phyloP scores from a whole-genome alignment of 2,888 invertebrate species.

The Macrophya annulata region DNA sequence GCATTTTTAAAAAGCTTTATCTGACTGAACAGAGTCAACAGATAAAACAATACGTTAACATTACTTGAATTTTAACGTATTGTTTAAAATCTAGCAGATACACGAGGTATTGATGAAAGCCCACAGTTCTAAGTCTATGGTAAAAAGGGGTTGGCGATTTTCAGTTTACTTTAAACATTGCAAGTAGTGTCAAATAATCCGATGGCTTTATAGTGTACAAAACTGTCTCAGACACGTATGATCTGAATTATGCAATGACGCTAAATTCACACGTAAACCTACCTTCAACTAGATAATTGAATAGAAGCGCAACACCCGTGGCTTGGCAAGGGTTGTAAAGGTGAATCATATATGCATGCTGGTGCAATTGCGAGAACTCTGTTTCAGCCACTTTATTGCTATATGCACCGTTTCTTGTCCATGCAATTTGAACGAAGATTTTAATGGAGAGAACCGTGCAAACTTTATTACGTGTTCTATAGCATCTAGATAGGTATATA shows the following conservation, averaged over 20 bases:
- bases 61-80: not conserved
- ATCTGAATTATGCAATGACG: constrained; percentile 29
- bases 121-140: not conserved
- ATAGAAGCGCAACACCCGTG: constrained; percentile 13
- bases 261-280: not conserved
- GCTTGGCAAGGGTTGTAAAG: constrained; percentile 22
- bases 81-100: not conserved
- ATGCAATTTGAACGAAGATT: constrained; percentile 20
- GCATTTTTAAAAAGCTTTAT: not conserved
- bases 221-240: not conserved
- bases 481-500: not conserved
- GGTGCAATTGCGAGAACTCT: not conserved
- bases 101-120: not conserved
- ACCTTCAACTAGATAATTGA: constrained; percentile 16
- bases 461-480: not conserved
- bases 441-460: not conserved
- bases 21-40: not conserved
- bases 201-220: not conserved
- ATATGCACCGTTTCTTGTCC: not conserved
- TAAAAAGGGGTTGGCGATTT: not conserved
- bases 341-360: constrained; percentile 3
- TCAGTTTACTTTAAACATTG: not conserved
- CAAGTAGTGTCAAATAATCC: not conserved
- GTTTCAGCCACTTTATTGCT: constrained; percentile 1
- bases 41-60: too few relatives aligned